Percentiles rank a stretch among this genome's conserved stretches.
These are phyloP conservation scores for Denticeps clupeoides DNA, from an alignment of 2,797 vertebrate genomes.

Conservation along the genomic window DNA sequence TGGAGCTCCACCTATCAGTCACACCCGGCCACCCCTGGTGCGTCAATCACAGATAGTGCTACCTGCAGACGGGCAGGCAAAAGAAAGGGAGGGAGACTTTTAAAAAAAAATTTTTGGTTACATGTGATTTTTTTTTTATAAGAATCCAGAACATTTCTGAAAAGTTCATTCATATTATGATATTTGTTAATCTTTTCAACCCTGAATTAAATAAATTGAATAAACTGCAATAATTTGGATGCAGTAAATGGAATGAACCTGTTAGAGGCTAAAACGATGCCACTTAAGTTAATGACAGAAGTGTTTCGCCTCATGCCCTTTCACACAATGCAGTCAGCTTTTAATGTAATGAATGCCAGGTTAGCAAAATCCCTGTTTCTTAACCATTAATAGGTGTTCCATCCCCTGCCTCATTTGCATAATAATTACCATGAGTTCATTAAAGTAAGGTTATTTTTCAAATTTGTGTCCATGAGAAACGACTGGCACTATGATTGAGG, in stretches of 20 bases:
- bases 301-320: constrained; percentile 4
- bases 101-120: too few species aligned
- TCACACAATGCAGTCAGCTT: constrained; percentile 26
- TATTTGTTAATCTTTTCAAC: constrained; percentile 5
- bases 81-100: neutral
- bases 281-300: constrained; percentile 12
- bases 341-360: constrained; percentile 31
- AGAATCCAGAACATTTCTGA: constrained; percentile 12
- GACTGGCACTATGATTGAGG: neutral
- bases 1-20: constrained; percentile 57
- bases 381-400: constrained; percentile 58
- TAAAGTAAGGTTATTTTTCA: constrained; percentile 33
- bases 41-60: constrained; percentile 24
- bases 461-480: constrained; percentile 14
- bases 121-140: too few species aligned
- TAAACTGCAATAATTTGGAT: constrained; percentile 28
- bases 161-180: neutral
- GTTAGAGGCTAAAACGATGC: constrained; percentile 19
- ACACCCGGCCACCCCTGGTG: constrained; percentile 45
- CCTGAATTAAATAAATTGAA: constrained; percentile 1
- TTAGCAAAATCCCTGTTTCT: constrained; percentile 34
- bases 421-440: constrained; percentile 62
- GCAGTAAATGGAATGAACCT: constrained; percentile 30
- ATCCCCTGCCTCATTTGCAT: constrained; percentile 56
- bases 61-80: constrained; percentile 35